phyloP scores from a whole-genome alignment of 1,140 invertebrate genomes.

The Atta cephalotes region DNA sequence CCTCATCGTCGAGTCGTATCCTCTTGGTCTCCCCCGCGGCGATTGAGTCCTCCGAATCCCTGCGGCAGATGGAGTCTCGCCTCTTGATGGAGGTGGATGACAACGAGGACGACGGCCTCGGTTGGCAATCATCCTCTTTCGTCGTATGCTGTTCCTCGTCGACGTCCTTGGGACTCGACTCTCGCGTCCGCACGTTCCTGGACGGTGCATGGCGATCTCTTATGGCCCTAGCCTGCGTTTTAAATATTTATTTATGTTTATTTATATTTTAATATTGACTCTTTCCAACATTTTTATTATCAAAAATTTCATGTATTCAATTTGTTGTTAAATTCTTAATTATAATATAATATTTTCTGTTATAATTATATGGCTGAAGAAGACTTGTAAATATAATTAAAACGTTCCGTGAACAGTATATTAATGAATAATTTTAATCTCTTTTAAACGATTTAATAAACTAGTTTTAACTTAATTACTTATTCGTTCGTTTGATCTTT shows the following conservation, averaged over 20 bases:
- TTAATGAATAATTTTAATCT: too few relatives aligned
- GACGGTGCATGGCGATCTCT: constrained; percentile 76
- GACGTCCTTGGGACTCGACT: constrained; percentile 81
- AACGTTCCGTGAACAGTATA: too few relatives aligned
- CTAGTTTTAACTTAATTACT: too few relatives aligned
- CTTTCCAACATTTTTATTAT: too few relatives aligned
- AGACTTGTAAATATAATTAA: too few relatives aligned
- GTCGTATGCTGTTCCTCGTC: constrained; percentile 77
- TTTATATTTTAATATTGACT: not conserved
- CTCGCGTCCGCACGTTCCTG: constrained; percentile 75
- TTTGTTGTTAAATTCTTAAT: too few relatives aligned
- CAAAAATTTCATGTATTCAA: too few relatives aligned
- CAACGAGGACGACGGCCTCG: constrained; percentile 62
- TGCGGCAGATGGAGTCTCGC: constrained; percentile 71
- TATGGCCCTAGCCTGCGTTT: constrained; percentile 74
- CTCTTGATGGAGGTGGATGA: constrained; percentile 67
- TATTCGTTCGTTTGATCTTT: too few relatives aligned
- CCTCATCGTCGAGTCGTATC: constrained; percentile 83
- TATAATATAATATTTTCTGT: too few relatives aligned
- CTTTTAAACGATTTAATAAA: too few relatives aligned
- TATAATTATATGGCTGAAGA: too few relatives aligned
- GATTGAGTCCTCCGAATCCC: constrained; percentile 79
- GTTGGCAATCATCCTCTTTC: constrained; percentile 77
- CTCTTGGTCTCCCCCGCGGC: constrained; percentile 78
- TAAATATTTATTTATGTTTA: too few relatives aligned